Base-by-base conservation (phyloP, 2,888 invertebrate genomes). In the Eupithecia centaureata region DNA sequence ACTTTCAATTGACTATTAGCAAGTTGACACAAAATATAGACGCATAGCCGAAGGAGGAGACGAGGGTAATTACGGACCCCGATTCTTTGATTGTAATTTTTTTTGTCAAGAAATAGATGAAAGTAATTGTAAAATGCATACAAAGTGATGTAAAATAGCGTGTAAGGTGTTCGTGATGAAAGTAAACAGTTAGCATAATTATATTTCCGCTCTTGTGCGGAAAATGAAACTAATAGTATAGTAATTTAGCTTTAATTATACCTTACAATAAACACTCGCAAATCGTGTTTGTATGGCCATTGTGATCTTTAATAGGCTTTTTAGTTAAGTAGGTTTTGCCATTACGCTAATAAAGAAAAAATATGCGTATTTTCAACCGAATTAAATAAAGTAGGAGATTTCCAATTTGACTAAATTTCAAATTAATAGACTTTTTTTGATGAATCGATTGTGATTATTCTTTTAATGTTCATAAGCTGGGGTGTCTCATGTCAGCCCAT, bases 101-200 rank as follows among this genome's bases (percentile, higher is more conserved):
- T n/a, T n/a, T n/a, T n/a, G n/a, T n/a, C n/a, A n/a, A n/a, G 10
- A 54, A 28, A 54, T 54, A 28, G 10, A 54, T n/a, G 30, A 56
- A 56, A 56, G 57, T 32, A 57, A 57, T n/a, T 32, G 12, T 22
- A 32, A 54, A 54, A 28, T 13, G 18, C 10, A 32, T 18, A 32
- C 25, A 54, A 18, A 56, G 30, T 32, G 22, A 57, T 57, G 32
- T 22, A 33, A 62, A 71, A 64, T 68, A 62, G 74, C 75, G 68
- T 73, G 74, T 61, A 51, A 52, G 56, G 54, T 63, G 66, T 70
- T 67, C 75, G 74, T 74, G 74, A 65, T 61, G 54, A 56, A 70
- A 65, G 68, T 54, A 70, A 68, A 74, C 72, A 59, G 72, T 73
- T 58, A 70, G 65, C 59, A 71, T 72, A 73, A 74, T 76, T 71